Percentiles rank a stretch among this genome's conserved stretches.
These are phyloP conservation scores for Nyctereutes procyonoides DNA, from an alignment of 2,113 vertebrate genomes.

Conservation along the genomic window DNA sequence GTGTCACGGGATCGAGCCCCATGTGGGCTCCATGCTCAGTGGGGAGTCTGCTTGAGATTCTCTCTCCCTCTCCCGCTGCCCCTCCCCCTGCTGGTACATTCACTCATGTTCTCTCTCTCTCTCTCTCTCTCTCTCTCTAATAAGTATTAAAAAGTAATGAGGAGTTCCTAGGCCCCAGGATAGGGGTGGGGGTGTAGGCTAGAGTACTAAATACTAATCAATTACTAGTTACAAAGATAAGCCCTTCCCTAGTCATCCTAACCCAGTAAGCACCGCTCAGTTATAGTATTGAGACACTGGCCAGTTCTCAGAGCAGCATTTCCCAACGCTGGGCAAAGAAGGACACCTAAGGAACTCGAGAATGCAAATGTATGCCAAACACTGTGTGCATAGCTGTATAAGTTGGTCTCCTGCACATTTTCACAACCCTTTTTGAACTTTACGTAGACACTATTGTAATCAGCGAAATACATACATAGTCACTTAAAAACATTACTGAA, in stretches of 20 bases:
- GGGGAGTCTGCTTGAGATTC: too few species aligned
- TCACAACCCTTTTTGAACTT: constrained; percentile 13
- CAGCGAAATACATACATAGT: neutral
- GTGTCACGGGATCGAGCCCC: too few species aligned
- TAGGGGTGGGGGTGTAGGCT: neutral
- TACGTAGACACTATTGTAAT: neutral
- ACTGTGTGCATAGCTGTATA: neutral
- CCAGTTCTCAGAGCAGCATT: neutral
- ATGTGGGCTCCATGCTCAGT: too few species aligned
- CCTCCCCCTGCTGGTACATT: too few species aligned
- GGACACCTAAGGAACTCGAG: neutral
- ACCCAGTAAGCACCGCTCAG: neutral
- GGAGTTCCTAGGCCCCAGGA: too few species aligned
- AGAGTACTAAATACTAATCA: neutral
- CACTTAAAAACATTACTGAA: constrained; percentile 10
- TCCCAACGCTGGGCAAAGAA: neutral
- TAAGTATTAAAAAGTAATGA: constrained; percentile 23
- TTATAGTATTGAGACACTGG: neutral
- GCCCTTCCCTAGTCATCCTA: neutral
- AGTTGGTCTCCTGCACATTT: neutral
- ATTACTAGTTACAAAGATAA: neutral
- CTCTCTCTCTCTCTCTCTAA: neutral
- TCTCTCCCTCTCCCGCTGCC: too few species aligned
- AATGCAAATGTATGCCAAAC: neutral
- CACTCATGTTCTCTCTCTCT: too few species aligned